These are phyloP conservation scores for Tringa solitaria DNA, from an alignment of 2,113 vertebrate genomes.

Conservation along the genomic window DNA sequence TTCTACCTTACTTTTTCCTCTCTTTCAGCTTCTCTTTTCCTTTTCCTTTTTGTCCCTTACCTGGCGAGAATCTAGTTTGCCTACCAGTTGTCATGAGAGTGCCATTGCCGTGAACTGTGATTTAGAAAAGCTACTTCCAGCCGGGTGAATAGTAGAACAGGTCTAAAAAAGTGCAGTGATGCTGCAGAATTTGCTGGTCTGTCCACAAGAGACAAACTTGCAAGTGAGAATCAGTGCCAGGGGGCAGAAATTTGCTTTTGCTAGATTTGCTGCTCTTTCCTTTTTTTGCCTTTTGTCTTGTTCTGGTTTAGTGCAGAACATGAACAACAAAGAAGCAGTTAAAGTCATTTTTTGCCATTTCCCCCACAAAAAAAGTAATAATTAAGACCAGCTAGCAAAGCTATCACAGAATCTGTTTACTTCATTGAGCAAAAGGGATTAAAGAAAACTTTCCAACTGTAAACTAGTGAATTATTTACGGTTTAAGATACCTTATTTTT, in stretches of 20 bases:
- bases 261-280: neutral
- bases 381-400: neutral
- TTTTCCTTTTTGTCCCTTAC: neutral
- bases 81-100: fast-evolving
- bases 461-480: neutral
- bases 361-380: neutral
- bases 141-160: neutral
- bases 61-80: neutral
- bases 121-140: neutral
- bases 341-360: neutral
- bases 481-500: neutral
- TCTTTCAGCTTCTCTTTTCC: neutral
- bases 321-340: neutral
- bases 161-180: neutral
- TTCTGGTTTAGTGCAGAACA: neutral
- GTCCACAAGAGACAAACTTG: neutral
- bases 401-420: neutral
- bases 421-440: neutral
- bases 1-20: neutral
- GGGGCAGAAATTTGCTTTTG: neutral
- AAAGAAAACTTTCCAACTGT: neutral
- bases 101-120: neutral
- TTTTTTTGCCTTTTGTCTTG: neutral
- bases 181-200: neutral
- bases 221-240: neutral